phyloP scores from a whole-genome alignment of 2,113 vertebrate genomes.

The Amphilophus citrinellus region DNA sequence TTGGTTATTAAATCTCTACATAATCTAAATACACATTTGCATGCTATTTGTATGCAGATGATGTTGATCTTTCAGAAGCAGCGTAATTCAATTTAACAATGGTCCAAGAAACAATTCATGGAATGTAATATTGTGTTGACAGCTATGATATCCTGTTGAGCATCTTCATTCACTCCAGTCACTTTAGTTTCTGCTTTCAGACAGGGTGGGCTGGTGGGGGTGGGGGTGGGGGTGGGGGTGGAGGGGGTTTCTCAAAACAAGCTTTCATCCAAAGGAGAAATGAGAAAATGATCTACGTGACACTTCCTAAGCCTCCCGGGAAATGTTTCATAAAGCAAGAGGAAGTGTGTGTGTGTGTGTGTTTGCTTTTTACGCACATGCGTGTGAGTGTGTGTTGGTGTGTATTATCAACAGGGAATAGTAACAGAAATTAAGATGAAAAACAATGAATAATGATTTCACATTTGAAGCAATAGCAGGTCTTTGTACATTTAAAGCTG shows the following conservation, averaged over 20 bases:
- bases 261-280: slow-evolving; percentile 68
- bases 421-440: slow-evolving; percentile 44
- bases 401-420: slow-evolving; percentile 3
- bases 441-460: slow-evolving; percentile 37
- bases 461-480: slow-evolving; percentile 23
- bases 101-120: slow-evolving; percentile 50
- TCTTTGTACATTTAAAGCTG: background rate
- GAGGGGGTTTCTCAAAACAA: slow-evolving; percentile 51
- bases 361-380: background rate
- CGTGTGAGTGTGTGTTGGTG: background rate
- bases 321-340: slow-evolving; percentile 66
- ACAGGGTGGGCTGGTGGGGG: background rate
- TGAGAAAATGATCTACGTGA: slow-evolving; percentile 74
- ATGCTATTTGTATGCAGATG: slow-evolving; percentile 63
- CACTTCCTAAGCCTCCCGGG: slow-evolving; percentile 55
- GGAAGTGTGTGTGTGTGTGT: slow-evolving; percentile 6
- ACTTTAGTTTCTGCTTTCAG: slow-evolving; percentile 41
- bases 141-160: slow-evolving; percentile 61
- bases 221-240: background rate
- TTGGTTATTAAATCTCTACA: slow-evolving; percentile 39
- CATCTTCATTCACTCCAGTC: slow-evolving; percentile 61
- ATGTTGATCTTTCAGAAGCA: slow-evolving; percentile 36
- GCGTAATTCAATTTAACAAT: slow-evolving; percentile 59
- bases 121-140: slow-evolving; percentile 55
- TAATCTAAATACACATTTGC: slow-evolving; percentile 45